Base-by-base conservation (phyloP, 2,113 vertebrate species). In the Lagopus muta region DNA sequence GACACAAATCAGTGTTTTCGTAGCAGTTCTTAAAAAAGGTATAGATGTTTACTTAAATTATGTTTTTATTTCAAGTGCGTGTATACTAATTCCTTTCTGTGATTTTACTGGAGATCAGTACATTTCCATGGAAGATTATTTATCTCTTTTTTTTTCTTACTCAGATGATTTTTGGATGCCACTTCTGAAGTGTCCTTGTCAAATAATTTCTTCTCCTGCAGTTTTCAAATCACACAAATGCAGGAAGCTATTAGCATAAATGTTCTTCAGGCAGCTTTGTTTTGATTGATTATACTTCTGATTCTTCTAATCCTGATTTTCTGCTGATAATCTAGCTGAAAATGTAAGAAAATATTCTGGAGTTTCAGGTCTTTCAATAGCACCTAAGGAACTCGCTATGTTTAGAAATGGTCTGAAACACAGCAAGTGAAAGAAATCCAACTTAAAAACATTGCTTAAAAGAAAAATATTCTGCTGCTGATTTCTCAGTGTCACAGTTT, bases 231-330 rank as follows among this genome's bases (percentile, higher is more conserved):
- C 38, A 81, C 25, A 78, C 52, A 94, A 94, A 78, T 36, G 20
- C 73, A 96, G 92, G 89, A 95, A 93, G 78, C n/a, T 42, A 14
- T 72, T 88, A 48, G 16, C 28, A 60, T 52, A 78, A 55, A 58
- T 24, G 11, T 72, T 86, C 80, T 69, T 40, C 65, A 92, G 92
- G 72, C 21, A 94, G 8, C 6, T 12, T 60, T 72, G 32, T 52
- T 94, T 90, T 75, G 54, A 48, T 57, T 20, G 19, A 57, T 90
- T 57, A 5, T 48, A 61, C 61, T 84, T 74, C 19, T 72, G 22
- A 57, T 78, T 92, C 65, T 66, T 85, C 24, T 66, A 70, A 85
- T 8, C 12, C 10, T 67, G 38, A 38, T 88, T 93, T 88, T 88
- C 42, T 61, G 65, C 14, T 18, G 81, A 25, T 69, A 71, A 83